Conservation (phyloP, 2,888 invertebrate species). For the Cataglyphis albicans region DNA sequence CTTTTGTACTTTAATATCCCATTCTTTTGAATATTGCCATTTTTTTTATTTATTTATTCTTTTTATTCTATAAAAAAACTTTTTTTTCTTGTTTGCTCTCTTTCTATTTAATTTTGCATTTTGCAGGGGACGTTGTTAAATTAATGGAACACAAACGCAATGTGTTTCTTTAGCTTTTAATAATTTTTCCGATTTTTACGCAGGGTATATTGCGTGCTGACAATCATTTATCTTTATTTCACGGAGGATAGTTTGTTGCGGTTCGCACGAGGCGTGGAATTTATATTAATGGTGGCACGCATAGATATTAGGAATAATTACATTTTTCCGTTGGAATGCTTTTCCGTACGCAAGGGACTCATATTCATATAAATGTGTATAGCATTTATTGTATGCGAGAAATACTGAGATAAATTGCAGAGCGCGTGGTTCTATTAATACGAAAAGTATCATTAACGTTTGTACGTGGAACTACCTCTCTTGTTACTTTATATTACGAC, state of each 20-base stretch:
- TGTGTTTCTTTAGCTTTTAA: conserved; percentile 38
- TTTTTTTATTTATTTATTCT: background rate
- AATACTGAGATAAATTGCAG: conserved; percentile 20
- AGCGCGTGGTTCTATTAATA: background rate
- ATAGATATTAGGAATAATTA: conserved; percentile 74
- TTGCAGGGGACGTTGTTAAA: conserved; percentile 20
- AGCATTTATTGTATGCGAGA: conserved; percentile 27
- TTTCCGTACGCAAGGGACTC: background rate
- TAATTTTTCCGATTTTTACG: conserved; percentile 41
- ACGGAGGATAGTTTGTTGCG: conserved; percentile 55
- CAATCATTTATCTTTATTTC: conserved; percentile 53
- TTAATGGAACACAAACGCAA: conserved; percentile 23
- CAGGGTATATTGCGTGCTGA: conserved; percentile 34
- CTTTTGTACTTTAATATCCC: background rate
- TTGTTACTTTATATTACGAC: conserved; percentile 4
- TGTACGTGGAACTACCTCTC: background rate
- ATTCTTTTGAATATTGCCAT: background rate
- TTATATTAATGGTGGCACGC: conserved; percentile 74
- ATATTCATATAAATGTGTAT: conserved; percentile 3
- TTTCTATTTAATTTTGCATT: conserved; percentile 12
- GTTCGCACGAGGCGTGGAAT: conserved; percentile 71
- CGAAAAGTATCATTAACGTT: conserved; percentile 9
- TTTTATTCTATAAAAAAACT: conserved; percentile 6
- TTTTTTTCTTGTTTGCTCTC: background rate
- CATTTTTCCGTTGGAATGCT: conserved; percentile 72